Evolutionary conservation across 2,888 invertebrate species (phyloP), one percentile per base, ranked within the genome.

Genomic region (Crepidodera aurea): DNA sequence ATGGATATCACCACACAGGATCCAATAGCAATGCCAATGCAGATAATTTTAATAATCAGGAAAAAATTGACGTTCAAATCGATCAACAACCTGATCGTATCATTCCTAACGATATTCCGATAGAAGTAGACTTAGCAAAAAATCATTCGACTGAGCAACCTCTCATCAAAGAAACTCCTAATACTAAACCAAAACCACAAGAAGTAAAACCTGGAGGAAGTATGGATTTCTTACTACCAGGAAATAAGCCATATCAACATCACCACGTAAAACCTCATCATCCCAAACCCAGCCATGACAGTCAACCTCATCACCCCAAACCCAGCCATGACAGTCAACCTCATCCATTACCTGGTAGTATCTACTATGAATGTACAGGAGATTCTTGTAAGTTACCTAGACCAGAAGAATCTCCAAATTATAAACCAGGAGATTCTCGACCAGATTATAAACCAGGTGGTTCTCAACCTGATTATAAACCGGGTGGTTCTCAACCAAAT

Each of bases 221-320:
- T 18, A 16, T 13, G 4, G 56, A 57, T 39, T 57, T 57, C 27
- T 37, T 57, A 7, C 56, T 57, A 3, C 56, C 56, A 27, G 56
- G 56, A 19, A 57, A 57, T 37, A 57, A 57, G 19, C 56, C 56
- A 1, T 19, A 25, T 32, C 56, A 46, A 25, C 56, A 15, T 25
- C 48, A 53, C 18, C 25, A 25, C 13, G 22, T 25, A 0, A 55
- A 32, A 44, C 44, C 19, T 13, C 54, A 55, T 25, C 37, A 18
- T 16, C 32, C 44, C 1, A 34, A 27, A 15, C 48, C 39, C 6
- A 13, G 1, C 1, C 39, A 16, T 6, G 34, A 32, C 1, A 10
- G 4, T 12, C n/a, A n/a, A 0, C 16, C 34, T 12, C 15, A 40
- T 42, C 42, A 42, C 10, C 18, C 42, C 8, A 42, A 16, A 10